phyloP scores from a whole-genome alignment of 2,113 vertebrate genomes.

The Amazona guildingii region DNA sequence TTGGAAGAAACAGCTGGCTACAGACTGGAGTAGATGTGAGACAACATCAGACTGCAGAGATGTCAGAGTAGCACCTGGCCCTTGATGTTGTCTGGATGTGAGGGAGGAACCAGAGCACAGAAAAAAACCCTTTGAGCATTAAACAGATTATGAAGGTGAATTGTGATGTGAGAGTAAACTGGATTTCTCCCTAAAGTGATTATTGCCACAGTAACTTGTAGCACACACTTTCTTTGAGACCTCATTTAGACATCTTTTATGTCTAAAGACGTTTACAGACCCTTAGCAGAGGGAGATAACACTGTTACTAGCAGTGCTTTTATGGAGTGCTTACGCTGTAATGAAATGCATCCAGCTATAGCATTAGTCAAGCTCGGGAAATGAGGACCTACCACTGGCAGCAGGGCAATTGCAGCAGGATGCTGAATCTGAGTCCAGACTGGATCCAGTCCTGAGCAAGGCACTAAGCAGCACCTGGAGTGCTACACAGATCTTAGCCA shows the following conservation, averaged over 20 bases:
- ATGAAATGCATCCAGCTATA: neutral
- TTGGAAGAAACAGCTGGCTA: neutral
- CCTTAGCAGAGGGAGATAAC: neutral
- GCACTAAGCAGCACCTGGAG: neutral
- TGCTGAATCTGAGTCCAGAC: neutral
- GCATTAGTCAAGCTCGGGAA: neutral
- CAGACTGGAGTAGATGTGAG: neutral
- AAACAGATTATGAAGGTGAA: neutral
- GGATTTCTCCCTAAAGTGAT: neutral
- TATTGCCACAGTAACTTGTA: neutral
- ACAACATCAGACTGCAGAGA: neutral
- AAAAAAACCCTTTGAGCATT: neutral
- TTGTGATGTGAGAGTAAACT: neutral
- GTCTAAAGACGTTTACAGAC: neutral
- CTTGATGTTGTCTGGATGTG: neutral
- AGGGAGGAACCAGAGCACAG: neutral
- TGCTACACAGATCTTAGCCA: neutral
- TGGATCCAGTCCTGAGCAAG: neutral
- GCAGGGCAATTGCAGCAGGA: neutral
- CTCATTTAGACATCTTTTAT: neutral
- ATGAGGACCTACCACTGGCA: neutral
- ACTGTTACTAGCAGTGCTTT: neutral
- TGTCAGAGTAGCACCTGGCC: neutral
- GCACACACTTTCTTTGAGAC: neutral
- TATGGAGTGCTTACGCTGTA: fast-evolving